Base-by-base conservation (phyloP, 2,888 invertebrate genomes). In the Philaethria dido region DNA sequence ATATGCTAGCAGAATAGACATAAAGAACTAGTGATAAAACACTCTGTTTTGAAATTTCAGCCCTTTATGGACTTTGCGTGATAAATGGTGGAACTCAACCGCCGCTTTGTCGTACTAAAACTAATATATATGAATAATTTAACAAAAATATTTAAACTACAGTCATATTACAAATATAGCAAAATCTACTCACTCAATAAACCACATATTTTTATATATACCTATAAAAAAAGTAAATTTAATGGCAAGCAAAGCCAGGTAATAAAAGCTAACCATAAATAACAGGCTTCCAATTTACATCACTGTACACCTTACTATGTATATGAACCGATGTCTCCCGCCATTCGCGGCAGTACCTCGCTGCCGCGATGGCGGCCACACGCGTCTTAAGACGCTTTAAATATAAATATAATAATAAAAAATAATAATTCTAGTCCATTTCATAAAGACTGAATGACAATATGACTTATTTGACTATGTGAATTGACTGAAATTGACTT, bases 291-390 rank as follows among this genome's bases (percentile, higher is more conserved):
- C 74, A 74, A 60, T 60, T 80, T 77, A 71, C 78, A 75, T 75
- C 74, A 76, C n/a, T 68, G 13, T 81, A 83, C 91, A 79, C 86
- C 90, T 89, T 90, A 91, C 76, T 50, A 33, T 87, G 85, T 91
- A 91, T 92, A 86, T 89, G 83, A 87, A 72, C 75, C 78, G 70
- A 71, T 65, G 77, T 75, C 39, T 42, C 66, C 59, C 71, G 76
- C 80, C 80, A 80, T 79, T 77, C 79, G 45, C 70, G 69, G 73
- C 87, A 92, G 92, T 92, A 33, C 66, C 74, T 83, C 87, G 87
- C 84, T 75, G 77, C 66, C 86, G 86, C 85, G 69, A 88, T 88
- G 90, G 87, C 86, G 82, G 79, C 74, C 69, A 79, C 79, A 80
- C 88, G 88, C 83, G 76, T 75, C 73, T 79, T 75, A 74, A 48